These are phyloP conservation scores for Elephas maximus DNA, from an alignment of 2,113 vertebrate species.

Conservation along the genomic window DNA sequence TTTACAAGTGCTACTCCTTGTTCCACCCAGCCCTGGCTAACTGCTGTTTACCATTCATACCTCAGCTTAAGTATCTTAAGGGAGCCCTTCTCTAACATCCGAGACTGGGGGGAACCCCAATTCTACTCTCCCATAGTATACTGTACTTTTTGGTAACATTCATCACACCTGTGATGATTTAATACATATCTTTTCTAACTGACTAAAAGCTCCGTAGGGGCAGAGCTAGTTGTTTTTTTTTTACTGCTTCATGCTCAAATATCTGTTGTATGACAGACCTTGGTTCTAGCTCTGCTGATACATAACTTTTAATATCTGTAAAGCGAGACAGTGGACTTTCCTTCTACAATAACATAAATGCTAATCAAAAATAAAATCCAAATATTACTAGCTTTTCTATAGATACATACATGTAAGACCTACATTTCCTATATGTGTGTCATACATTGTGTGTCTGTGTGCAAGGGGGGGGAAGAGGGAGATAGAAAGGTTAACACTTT, in stretches of 20 bases:
- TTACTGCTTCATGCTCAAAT: not conserved
- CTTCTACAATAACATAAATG: not conserved
- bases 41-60: not conserved
- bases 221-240: not conserved
- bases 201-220: not conserved
- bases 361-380: constrained; percentile 58
- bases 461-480: too few relatives aligned
- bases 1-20: constrained; percentile 9
- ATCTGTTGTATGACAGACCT: not conserved
- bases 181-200: not conserved
- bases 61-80: not conserved
- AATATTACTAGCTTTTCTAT: constrained; percentile 47
- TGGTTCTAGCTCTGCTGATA: constrained; percentile 14
- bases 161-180: not conserved
- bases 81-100: not conserved
- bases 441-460: not conserved
- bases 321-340: constrained; percentile 27
- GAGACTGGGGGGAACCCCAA: not conserved
- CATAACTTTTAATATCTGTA: not conserved
- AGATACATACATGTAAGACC: not conserved
- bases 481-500: not conserved
- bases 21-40: not conserved
- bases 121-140: not conserved
- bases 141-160: not conserved
- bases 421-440: not conserved